Conservation (phyloP, 2,113 vertebrate species). For the Balaenoptera acutorostrata region DNA sequence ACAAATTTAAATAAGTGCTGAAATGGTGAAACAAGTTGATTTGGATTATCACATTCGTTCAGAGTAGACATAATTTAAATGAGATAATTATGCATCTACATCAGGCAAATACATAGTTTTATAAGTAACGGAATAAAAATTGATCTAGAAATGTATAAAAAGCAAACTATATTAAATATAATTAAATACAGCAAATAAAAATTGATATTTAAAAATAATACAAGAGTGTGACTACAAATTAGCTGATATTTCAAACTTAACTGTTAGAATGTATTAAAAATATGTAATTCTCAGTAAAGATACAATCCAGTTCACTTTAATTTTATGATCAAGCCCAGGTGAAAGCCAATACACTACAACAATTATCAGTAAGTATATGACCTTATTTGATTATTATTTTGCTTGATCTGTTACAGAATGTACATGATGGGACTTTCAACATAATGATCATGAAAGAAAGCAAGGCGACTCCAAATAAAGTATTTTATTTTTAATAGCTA, state of each 20-base stretch:
- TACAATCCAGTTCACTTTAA: neutral
- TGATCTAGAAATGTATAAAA: neutral
- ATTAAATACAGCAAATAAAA: neutral
- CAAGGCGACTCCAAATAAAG: neutral
- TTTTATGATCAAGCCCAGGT: neutral
- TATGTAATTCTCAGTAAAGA: neutral
- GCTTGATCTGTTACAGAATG: neutral
- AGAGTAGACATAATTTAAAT: conserved; percentile 46
- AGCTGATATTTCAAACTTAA: neutral
- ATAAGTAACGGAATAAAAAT: conserved; percentile 15
- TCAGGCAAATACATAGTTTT: conserved; percentile 31
- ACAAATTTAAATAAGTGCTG: conserved; percentile 57
- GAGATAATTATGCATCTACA: conserved; percentile 36
- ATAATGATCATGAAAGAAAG: neutral
- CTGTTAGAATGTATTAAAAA: neutral
- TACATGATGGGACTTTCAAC: neutral
- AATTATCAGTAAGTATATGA: neutral
- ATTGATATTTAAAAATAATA: neutral
- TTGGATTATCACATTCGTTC: conserved; percentile 46
- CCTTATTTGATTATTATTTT: neutral
- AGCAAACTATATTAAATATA: neutral
- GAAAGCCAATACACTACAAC: neutral
- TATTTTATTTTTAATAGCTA: neutral
- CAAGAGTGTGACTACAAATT: neutral
- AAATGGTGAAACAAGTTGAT: conserved; percentile 63